Conservation (phyloP, 2,113 vertebrate genomes). For the Hiodon alosoides region DNA sequence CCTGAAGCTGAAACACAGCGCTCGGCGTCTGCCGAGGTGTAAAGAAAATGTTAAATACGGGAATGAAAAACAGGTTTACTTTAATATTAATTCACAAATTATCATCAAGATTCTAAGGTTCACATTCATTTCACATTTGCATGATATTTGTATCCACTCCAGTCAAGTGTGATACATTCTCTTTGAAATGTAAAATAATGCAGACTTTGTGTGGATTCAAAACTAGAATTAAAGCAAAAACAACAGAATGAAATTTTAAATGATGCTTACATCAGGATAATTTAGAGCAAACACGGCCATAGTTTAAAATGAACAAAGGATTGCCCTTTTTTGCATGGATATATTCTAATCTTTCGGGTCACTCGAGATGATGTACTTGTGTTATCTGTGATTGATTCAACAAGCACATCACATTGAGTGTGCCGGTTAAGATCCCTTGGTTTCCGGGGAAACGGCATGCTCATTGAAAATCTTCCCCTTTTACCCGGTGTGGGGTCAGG, state of each 20-base stretch:
- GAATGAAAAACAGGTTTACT: constrained; percentile 25
- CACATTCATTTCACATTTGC: constrained; percentile 49
- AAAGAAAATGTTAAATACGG: constrained; percentile 20
- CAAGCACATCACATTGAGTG: background rate
- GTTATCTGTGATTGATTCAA: no score
- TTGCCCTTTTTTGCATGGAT: background rate
- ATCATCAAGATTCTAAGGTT: constrained; percentile 16
- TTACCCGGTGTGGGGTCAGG: background rate
- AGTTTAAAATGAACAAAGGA: background rate
- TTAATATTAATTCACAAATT: constrained; percentile 30
- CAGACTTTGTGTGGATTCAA: constrained; percentile 52
- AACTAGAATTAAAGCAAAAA: constrained; percentile 23
- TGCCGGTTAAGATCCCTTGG: background rate
- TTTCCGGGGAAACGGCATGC: background rate
- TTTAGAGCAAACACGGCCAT: background rate
- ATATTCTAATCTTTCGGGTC: background rate
- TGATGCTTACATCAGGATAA: constrained; percentile 41
- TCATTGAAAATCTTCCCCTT: background rate
- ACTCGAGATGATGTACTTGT: no score
- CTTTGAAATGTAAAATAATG: constrained; percentile 63
- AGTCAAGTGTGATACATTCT: constrained; percentile 40
- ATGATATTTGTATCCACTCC: constrained; percentile 48
- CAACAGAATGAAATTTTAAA: constrained; percentile 45
- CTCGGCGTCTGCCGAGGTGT: background rate
- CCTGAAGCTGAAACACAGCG: background rate